Evolutionary conservation across 2,113 vertebrate species (phyloP), one percentile per base, ranked within the genome.

Genomic region (Dissostichus mawsoni): DNA sequence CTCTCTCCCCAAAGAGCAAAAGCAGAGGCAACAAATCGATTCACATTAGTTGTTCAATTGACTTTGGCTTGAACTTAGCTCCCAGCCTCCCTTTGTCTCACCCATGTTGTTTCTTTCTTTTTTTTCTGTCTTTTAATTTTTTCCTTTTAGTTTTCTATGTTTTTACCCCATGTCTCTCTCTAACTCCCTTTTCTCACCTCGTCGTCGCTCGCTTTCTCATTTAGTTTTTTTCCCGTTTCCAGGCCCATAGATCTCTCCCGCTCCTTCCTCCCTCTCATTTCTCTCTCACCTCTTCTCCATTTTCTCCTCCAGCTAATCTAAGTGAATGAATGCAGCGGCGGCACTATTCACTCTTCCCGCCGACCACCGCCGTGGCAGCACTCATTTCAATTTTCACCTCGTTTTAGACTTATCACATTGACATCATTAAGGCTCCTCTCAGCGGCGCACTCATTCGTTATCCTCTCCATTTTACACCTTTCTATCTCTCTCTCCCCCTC

Each of bases 11-110:
- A 90, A 89, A 94, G 94, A 92, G 88, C 90, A 81, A 74, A 74
- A 83, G 91, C 89, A 92, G 92, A 90, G 91, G 92, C 92, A 91
- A 93, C 90, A 92, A 91, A 95, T 95, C 93, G 89, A 95, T 95
- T 94, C 93, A 92, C 94, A 95, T 95, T 95, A 95, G 93, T 92
- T 93, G 93, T 94, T 93, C 92, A 94, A 94, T 95, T 95, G 95
- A 95, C 94, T 95, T 95, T 93, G 74, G 91, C 92, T 85, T 92
- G 90, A 94, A 92, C 92, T 92, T 91, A 71, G 80, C 78, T 85
- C 78, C 81, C 58, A 16, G 62, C 73, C 87, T 81, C 69, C 74
- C 61, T 74, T 79, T 73, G 78, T 85, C 85, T 81, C 81, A 29
- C 71, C 58, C 51, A 10, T 18, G 11, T 17, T 66, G 29, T 72